Evolutionary conservation across 2,888 invertebrate genomes (phyloP), one percentile per base, ranked within the genome.

Genomic region (Synergus japonicus): DNA sequence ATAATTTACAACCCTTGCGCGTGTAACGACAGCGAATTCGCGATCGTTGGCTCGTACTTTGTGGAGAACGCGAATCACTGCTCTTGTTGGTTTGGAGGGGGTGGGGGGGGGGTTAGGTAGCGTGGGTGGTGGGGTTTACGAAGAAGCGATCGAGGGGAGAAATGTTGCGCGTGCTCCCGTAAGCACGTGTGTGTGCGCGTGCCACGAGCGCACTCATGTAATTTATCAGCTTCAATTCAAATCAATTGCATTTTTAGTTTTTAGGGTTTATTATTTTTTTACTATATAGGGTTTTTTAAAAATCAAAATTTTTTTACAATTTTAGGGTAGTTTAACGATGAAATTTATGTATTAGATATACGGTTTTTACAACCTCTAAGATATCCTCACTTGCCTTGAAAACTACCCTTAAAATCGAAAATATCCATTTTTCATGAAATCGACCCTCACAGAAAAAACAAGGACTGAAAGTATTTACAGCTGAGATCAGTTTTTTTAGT

Each of bases 111-210:
- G 10, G 12, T 10, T 18, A 63, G 73, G 15, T 7, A 44, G 63
- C 46, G 66, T 80, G 64, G 65, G 67, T 44, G 65, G 63, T 63
- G 44, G 73, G 29, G 78, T 66, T 77, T 58, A 67, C 12, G 43
- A 63, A 12, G 43, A 41, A 43, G 46, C 49, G 43, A 18, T 29
- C 9, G n/a, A 58, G n/a, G 37, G 37, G 63, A 43, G 63, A n/a
- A 46, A 22, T 63, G 77, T 77, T 73, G 81, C 83, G 83, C 83
- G 85, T 82, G 81, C 80, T 82, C 41, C 77, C 67, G 44, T 78
- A 63, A 81, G 76, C 81, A 78, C 78, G 85, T 78, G 78, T 79
- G 82, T 76, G 81, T 78, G 80, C 80, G 81, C 82, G 84, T 82
- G 80, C 81, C 80, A 79, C 80, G 44, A 46, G 76, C 79, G n/a